Evolutionary conservation across 2,113 vertebrate species (phyloP).

Genomic region (chimpanzee (Pan troglodytes)): DNA sequence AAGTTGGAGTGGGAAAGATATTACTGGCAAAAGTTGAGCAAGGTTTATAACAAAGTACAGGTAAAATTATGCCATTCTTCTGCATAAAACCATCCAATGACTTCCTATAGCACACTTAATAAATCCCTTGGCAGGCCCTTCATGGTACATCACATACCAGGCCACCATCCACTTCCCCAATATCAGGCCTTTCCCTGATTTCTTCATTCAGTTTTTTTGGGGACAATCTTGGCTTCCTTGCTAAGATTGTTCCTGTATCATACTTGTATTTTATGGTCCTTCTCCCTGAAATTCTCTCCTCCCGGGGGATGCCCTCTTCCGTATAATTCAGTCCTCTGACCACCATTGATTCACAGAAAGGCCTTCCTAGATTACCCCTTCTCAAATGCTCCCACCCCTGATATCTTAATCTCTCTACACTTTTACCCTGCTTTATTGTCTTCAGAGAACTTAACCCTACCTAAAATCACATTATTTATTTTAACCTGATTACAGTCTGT

Average conservation of each 20-base stretch:
- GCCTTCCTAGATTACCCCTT: background rate
- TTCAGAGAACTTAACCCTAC: too few relatives aligned
- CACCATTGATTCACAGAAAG: background rate
- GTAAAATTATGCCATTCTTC: background rate
- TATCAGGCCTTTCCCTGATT: background rate
- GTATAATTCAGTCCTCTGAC: background rate
- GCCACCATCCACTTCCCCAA: background rate
- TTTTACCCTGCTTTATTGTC: background rate
- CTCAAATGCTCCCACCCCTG: background rate
- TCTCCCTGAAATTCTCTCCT: background rate
- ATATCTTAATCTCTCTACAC: background rate
- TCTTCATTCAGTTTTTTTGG: background rate
- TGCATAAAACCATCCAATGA: background rate
- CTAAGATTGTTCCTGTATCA: background rate
- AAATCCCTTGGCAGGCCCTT: background rate
- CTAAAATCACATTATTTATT: constrained; percentile 3
- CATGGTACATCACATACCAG: background rate
- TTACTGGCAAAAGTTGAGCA: background rate
- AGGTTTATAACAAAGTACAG: background rate
- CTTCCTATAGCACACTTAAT: background rate
- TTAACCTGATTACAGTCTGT: background rate
- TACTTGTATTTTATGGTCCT: background rate
- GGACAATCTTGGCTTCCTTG: background rate
- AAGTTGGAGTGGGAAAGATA: background rate
- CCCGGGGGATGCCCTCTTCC: background rate